Base-by-base conservation (phyloP, 2,888 invertebrate genomes). In the Polymixis flavicincta region DNA sequence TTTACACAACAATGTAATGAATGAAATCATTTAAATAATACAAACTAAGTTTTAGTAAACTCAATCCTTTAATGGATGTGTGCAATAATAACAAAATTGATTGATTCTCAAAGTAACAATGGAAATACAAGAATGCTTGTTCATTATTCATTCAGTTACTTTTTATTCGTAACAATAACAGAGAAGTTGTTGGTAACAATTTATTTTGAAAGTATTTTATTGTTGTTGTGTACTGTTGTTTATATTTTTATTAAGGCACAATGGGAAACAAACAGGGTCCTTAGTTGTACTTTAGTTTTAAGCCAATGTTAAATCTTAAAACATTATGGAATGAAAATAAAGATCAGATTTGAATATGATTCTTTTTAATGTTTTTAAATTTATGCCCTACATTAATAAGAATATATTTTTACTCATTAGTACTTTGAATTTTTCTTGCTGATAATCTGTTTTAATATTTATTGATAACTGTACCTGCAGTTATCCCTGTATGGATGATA, bases 21-120 rank as follows among this genome's bases (percentile, higher is more conserved):
- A 68, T 78, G 22, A 60, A 65, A 55, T 32, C 42, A 55, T 55
- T 78, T 68, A 22, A 75, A 63, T 54, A 59, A 54, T 59, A 63
- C 54, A 67, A 76, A 76, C 61, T 19, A 59, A n/a, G 61, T 69
- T 60, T 71, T 50, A 61, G 28, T 48, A 57, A 69, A 66, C 52
- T 68, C 14, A 60, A 25, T 45, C 9, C 61, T 42, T 60, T 64
- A 64, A 65, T 83, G 42, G 17, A 55, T 7, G 25, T 14, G 6
- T 0, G 1, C 9, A 45, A 50, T 68, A 59, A 77, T 32, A 80
- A 82, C 64, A 67, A 67, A 79, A 68, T 64, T 84, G 67, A 82
- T 82, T 70, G 72, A 73, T 68, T 54, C 37, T 60, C 45, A 22
- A 64, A 52, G 28, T 50, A 37, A 77, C 70, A 81, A 81, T 79